These are phyloP conservation scores for Cantharis flavilabris DNA, from an alignment of 2,888 invertebrate species.

Conservation along the genomic window DNA sequence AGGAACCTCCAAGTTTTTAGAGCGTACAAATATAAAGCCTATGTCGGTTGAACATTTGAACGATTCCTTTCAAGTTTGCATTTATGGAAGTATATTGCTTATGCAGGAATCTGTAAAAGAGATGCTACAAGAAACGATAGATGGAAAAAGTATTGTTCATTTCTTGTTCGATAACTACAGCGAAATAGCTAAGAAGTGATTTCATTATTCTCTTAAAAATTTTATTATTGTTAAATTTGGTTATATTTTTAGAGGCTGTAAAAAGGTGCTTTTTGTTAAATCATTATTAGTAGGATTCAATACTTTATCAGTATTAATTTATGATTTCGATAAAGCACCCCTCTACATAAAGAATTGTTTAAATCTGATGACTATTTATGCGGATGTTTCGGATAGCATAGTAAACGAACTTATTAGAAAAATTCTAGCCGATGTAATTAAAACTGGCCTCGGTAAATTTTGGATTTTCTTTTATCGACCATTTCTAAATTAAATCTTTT, in stretches of 20 bases:
- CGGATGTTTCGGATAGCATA: background rate
- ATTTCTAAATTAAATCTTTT: background rate
- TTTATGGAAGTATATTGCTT: slow-evolving; percentile 13
- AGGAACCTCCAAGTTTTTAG: background rate
- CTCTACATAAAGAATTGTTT: slow-evolving; percentile 6
- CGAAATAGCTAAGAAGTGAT: background rate
- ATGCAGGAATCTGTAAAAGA: background rate
- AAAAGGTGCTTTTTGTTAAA: background rate
- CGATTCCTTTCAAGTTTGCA: slow-evolving; percentile 9
- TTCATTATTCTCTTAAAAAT: background rate
- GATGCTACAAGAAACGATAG: background rate
- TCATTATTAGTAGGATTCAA: background rate
- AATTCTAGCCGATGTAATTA: background rate
- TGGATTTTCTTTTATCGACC: background rate
- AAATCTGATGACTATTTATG: slow-evolving; percentile 1
- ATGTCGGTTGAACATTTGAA: background rate
- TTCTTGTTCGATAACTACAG: slow-evolving; percentile 1
- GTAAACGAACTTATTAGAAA: background rate
- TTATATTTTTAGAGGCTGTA: background rate
- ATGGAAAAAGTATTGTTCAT: background rate
- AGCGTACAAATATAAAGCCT: slow-evolving; percentile 1
- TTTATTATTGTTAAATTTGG: background rate
- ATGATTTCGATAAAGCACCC: background rate
- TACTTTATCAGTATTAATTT: background rate
- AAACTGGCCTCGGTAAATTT: background rate